Evolutionary conservation across 2,113 vertebrate genomes (phyloP), one percentile per base, ranked within the genome.

Genomic region (Alectura lathami): DNA sequence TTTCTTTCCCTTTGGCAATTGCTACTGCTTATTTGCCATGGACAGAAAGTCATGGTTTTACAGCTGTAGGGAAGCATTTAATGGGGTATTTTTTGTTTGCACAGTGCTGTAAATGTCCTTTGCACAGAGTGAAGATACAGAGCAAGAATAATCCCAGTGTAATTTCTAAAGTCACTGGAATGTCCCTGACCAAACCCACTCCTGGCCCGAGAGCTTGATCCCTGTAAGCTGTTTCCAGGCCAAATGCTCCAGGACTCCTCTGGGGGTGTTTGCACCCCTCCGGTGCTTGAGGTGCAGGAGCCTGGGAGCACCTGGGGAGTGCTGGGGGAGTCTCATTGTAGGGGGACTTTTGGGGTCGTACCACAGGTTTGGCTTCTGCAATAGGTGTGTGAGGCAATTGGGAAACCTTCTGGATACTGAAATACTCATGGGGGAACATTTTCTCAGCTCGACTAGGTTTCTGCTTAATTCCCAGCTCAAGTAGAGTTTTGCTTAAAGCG

Each of bases 251-350:
- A 68, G 40, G 40, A 6, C 7, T 88, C 59, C 38, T 43, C 50
- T 48, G n/a, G 8, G 24, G 13, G 7, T 26, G 38, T 4, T 9
- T 50, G 24, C 23, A 53, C 1, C 23, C 5, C 12, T 45, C 26
- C 22, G 60, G 8, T 68, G 22, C 53, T 68, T 0, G 0, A 38
- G 14, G 20, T 56, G 1, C 21, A 47, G 1, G 17, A 38, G 34
- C 21, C 8, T 24, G 48, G 60, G 24, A 6, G 14, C 18, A 51
- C 40, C 2, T 1, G 8, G 23, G 8, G 7, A 3, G 1, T 80
- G 6, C 36, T 89, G 77, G 10, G 27, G 16, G n/a, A n/a, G n/a
- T n/a, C n/a, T 6, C 10, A 34, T 62, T 53, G 51, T 27, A 9
- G 29, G 51, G 16, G 15, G 16, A 9, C 24, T 29, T 54, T 2